A percentile compares a stretch with the other conserved stretches of the same genome.
Conservation (phyloP, 2,113 vertebrate genomes). For the Bungarus multicinctus region DNA sequence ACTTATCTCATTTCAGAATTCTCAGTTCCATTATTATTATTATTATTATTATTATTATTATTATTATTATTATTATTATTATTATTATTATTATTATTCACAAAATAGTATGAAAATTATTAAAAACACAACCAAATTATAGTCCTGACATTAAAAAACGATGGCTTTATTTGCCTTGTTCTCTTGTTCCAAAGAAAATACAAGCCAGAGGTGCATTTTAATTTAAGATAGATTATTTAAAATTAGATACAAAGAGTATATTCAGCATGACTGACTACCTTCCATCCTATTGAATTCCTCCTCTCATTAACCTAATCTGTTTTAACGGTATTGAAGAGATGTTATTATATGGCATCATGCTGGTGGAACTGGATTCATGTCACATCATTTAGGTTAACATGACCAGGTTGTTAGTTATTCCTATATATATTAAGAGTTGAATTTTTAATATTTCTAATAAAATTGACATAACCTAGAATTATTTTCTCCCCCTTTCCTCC, state of each 20-base stretch:
- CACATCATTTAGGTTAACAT: background rate
- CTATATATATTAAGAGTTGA: background rate
- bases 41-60: too few relatives aligned
- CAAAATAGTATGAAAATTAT: background rate
- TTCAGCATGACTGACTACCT: background rate
- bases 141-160: slow-evolving; percentile 8
- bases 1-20: background rate
- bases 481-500: background rate
- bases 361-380: background rate
- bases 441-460: background rate
- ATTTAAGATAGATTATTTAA: background rate
- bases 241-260: background rate
- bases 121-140: background rate
- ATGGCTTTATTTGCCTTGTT: slow-evolving; percentile 51
- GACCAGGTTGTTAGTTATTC: background rate
- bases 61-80: too few relatives aligned
- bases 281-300: background rate
- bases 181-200: slow-evolving; percentile 46
- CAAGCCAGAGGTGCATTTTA: background rate
- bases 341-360: background rate
- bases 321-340: background rate
- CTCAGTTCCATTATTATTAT: background rate
- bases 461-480: background rate
- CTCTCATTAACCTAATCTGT: background rate
- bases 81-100: too few relatives aligned